Percentiles rank a stretch among this genome's conserved stretches.
phyloP scores from a whole-genome alignment of 2,113 vertebrate genomes.

The Neomonachus schauinslandi region DNA sequence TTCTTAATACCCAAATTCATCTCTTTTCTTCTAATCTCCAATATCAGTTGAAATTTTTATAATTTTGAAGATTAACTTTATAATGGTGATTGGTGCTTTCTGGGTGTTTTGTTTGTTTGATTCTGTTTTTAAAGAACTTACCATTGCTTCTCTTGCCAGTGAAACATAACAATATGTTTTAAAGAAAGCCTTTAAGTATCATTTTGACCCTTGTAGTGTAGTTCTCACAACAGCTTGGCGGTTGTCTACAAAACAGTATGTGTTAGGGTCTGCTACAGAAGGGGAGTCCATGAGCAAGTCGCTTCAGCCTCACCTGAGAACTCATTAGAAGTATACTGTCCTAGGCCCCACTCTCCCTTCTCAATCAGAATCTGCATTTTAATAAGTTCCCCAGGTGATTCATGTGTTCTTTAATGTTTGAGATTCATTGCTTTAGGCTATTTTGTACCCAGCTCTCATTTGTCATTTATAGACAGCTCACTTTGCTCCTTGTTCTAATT shows the following conservation, averaged over 20 bases:
- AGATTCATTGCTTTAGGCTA: neutral
- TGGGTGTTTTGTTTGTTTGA: neutral
- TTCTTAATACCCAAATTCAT: neutral
- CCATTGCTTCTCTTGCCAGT: neutral
- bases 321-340: neutral
- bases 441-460: neutral
- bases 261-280: neutral
- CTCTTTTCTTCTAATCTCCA: neutral
- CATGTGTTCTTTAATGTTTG: neutral
- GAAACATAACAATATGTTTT: neutral
- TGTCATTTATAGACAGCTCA: neutral
- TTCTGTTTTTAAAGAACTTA: constrained; percentile 4
- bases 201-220: neutral
- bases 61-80: constrained; percentile 4
- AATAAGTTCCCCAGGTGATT: neutral
- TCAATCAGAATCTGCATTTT: neutral
- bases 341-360: neutral
- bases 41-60: neutral
- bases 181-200: neutral
- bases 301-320: neutral
- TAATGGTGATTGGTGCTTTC: neutral
- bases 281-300: neutral
- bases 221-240: neutral
- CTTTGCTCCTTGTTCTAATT: constrained; percentile 5
- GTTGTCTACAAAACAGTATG: neutral